Base-by-base conservation (phyloP, 2,888 invertebrate species). In the Shargacucullia verbasci region DNA sequence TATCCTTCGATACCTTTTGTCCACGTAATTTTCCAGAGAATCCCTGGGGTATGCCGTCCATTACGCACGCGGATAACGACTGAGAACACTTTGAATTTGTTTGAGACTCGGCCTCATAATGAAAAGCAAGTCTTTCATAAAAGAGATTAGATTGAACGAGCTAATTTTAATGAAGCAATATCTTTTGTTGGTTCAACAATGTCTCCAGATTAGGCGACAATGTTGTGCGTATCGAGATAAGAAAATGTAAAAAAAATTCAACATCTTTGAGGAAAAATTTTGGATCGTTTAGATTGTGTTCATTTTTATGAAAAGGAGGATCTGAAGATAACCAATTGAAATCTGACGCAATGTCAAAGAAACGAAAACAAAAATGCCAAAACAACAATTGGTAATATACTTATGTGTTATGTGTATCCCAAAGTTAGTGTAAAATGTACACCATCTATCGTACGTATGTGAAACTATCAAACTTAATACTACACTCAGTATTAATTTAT, bases 1-100 rank as follows among this genome's bases (percentile, higher is more conserved):
- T 72, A 76, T 62, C 56, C 56, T 68, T 73, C 70, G 52, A 72
- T 72, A 76, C 56, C 64, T 73, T 72, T 73, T 69, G 59, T 59
- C 50, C 55, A 46, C 57, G 49, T 52, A 64, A 69, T 67, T 72
- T 70, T 57, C 47, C 47, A 15, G 58, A 55, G 64, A 72, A 72
- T 53, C 80, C 76, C 72, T 61, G 47, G 73, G 79, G 79, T 73
- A 66, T 66, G 70, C 71, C 64, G 61, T 55, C 77, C 79, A 81
- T 84, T 83, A 83, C 73, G 72, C 58, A 54, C 53, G 55, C 55
- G 76, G 67, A 77, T 80, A 80, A 78, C 77, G 71, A 66, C 66
- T 41, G 64, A 61, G 73, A 79, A 79, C 79, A 76, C 79, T 84
- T 82, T 77, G 75, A 82, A 82, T 77, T 73, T 78, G 65, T 79